These are phyloP conservation scores for Metopia argyrocephala DNA, from an alignment of 2,888 invertebrate species.

Conservation along the genomic window DNA sequence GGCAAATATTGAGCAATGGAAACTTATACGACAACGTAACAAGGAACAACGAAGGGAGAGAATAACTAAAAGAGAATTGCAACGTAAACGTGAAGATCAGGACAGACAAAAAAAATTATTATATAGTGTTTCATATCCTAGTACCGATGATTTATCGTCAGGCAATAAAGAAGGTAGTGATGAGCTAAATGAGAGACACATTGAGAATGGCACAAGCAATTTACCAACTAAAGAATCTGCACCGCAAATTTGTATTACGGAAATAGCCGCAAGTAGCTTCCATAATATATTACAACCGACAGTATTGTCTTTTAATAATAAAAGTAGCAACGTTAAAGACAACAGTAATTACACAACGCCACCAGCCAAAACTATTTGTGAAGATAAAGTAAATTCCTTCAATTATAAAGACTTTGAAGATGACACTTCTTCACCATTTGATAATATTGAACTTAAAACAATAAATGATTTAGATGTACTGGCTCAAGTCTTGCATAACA, in stretches of 20 bases:
- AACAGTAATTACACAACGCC: neutral
- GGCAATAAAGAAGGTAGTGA: constrained; percentile 73
- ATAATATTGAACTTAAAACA: constrained; percentile 93
- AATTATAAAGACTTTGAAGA: constrained; percentile 91
- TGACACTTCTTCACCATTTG: constrained; percentile 95
- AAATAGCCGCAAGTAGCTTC: constrained; percentile 69
- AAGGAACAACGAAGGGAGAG: constrained; percentile 82
- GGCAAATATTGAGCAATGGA: constrained; percentile 85
- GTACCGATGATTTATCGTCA: constrained; percentile 82
- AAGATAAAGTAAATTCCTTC: constrained; percentile 68
- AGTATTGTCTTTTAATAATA: constrained; percentile 67
- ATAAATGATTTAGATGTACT: constrained; percentile 95
- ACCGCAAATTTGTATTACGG: constrained; percentile 28
- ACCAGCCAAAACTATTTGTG: constrained; percentile 36
- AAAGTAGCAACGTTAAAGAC: constrained; percentile 11
- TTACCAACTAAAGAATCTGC: constrained; percentile 31
- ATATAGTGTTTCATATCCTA: constrained; percentile 82
- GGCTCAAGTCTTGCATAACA: constrained; percentile 85
- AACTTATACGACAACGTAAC: constrained; percentile 82
- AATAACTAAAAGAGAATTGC: constrained; percentile 81
- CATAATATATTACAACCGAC: constrained; percentile 78
- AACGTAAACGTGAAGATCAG: constrained; percentile 81
- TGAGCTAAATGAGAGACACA: constrained; percentile 69
- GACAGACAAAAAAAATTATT: constrained; percentile 81
- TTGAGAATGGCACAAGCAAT: constrained; percentile 15